These are phyloP conservation scores for Hydraecia micacea DNA, from an alignment of 2,888 invertebrate genomes.

Conservation along the genomic window DNA sequence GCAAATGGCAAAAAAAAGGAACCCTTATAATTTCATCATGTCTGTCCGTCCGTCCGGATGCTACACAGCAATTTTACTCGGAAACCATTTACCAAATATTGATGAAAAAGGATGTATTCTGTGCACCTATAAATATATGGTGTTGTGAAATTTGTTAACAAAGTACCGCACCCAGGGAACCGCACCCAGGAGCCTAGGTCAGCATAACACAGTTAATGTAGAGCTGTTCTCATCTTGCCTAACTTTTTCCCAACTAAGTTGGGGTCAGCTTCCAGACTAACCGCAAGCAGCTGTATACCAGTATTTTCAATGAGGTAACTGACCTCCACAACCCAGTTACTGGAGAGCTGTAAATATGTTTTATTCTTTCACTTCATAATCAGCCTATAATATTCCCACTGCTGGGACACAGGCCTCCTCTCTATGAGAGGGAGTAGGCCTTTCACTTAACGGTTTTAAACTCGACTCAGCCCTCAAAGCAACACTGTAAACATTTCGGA, in stretches of 20 bases:
- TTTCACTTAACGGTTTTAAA: neutral
- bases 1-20: neutral
- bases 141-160: neutral
- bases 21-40: neutral
- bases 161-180: neutral
- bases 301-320: too few relatives aligned
- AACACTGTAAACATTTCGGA: slow-evolving; percentile 37
- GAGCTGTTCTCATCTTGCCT: neutral
- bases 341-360: neutral
- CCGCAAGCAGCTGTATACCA: neutral
- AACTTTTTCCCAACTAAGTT: neutral
- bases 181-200: neutral
- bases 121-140: too few relatives aligned
- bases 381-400: too few relatives aligned
- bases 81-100: neutral
- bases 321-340: neutral
- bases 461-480: slow-evolving; percentile 24
- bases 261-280: too few relatives aligned
- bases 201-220: neutral
- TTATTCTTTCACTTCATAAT: neutral
- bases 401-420: too few relatives aligned
- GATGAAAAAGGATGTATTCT: neutral
- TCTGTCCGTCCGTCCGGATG: neutral
- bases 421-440: too few relatives aligned
- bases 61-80: neutral